A percentile compares a stretch with the other conserved stretches of the same genome.
These are phyloP conservation scores for Oncorhynchus gorbuscha DNA, from an alignment of 2,113 vertebrate genomes.

Conservation along the genomic window DNA sequence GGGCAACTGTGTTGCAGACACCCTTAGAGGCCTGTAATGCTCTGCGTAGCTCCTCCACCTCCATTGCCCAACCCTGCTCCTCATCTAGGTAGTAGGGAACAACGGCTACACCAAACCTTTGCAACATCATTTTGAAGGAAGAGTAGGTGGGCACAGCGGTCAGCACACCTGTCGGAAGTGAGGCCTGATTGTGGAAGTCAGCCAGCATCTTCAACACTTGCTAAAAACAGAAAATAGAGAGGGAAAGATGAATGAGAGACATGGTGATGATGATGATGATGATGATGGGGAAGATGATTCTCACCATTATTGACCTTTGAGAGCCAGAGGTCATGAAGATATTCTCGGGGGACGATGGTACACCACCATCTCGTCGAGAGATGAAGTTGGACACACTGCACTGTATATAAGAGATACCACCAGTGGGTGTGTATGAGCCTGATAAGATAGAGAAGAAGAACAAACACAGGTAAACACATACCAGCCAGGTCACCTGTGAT, in stretches of 20 bases:
- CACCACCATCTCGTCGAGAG: slow-evolving; percentile 65
- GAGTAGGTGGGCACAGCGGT: slow-evolving; percentile 54
- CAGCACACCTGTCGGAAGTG: slow-evolving; percentile 62
- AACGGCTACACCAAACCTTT: slow-evolving; percentile 19
- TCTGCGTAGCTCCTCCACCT: slow-evolving; percentile 59
- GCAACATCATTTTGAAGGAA: slow-evolving; percentile 17
- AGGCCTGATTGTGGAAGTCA: slow-evolving; percentile 29
- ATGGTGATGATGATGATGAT: not conserved
- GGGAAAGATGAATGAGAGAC: not conserved
- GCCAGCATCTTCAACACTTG: slow-evolving; percentile 55
- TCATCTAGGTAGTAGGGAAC: slow-evolving; percentile 70
- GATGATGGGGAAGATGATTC: not conserved
- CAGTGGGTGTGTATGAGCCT: slow-evolving; percentile 60
- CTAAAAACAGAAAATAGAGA: slow-evolving; percentile 42
- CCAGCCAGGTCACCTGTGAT: not conserved
- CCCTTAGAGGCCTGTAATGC: slow-evolving; percentile 50
- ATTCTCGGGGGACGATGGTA: slow-evolving; percentile 57
- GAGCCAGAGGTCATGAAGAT: slow-evolving; percentile 66
- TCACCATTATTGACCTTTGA: slow-evolving; percentile 60
- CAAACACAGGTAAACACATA: not conserved
- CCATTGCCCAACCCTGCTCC: slow-evolving; percentile 68
- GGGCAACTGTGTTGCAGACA: slow-evolving; percentile 60
- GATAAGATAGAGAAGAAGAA: not conserved
- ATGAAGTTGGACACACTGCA: slow-evolving; percentile 64
- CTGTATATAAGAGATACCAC: slow-evolving; percentile 48